Conservation (phyloP, 2,888 invertebrate species). For the Epinotia brunnichana region DNA sequence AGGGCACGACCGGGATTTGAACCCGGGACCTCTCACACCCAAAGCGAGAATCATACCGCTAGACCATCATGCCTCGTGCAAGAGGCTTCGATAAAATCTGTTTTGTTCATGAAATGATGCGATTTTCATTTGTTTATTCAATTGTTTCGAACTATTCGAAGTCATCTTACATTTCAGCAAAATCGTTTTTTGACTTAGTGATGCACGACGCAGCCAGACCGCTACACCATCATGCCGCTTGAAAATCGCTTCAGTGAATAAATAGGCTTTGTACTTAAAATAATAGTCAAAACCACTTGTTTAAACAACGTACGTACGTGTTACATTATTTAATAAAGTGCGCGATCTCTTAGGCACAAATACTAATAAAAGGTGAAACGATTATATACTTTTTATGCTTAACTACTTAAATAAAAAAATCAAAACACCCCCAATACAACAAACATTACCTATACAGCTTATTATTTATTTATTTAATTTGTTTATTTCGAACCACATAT, state of each 20-base stretch:
- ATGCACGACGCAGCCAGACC: slow-evolving; percentile 9
- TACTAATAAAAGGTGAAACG: no score
- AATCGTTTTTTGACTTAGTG: background rate
- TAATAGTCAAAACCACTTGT: slow-evolving; percentile 16
- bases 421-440: no score
- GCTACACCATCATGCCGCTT: slow-evolving; percentile 67
- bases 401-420: no score
- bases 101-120: background rate
- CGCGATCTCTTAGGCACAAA: no score
- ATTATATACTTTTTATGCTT: no score
- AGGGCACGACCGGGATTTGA: slow-evolving; percentile 56
- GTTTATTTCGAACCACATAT: no score
- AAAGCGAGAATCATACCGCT: slow-evolving; percentile 75
- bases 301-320: no score
- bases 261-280: background rate
- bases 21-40: slow-evolving; percentile 63
- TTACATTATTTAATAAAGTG: no score
- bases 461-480: no score
- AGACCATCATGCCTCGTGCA: no score
- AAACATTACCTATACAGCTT: no score
- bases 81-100: no score
- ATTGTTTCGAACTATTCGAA: background rate
- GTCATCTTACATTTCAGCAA: background rate
- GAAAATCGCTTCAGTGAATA: background rate
- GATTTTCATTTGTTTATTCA: slow-evolving; percentile 2